Conservation (phyloP, 1,140 invertebrate species). For the Gonioctena quinquepunctata region DNA sequence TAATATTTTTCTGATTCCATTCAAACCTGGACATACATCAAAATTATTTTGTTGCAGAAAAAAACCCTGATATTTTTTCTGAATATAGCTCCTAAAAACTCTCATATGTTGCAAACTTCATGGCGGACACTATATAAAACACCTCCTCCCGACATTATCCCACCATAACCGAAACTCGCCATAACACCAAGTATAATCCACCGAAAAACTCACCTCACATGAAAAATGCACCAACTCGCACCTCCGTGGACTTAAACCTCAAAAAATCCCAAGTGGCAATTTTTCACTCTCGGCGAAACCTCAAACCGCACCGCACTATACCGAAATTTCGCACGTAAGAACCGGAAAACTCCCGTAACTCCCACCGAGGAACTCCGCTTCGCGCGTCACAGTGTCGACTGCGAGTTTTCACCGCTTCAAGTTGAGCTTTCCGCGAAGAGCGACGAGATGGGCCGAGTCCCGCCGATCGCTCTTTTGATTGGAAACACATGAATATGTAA, state of each 20-base stretch:
- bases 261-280: not conserved
- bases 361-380: not conserved
- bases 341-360: not conserved
- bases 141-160: too few relatives aligned
- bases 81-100: too few relatives aligned
- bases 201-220: not conserved
- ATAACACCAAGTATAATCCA: too few relatives aligned
- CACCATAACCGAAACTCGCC: too few relatives aligned
- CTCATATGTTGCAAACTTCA: too few relatives aligned
- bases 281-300: too few relatives aligned
- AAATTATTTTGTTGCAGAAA: too few relatives aligned
- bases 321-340: not conserved
- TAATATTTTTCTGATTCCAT: too few relatives aligned
- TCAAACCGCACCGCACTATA: not conserved
- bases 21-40: too few relatives aligned
- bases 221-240: not conserved
- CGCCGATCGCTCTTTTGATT: conserved; percentile 8
- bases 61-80: too few relatives aligned
- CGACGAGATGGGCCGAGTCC: not conserved
- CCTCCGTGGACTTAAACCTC: not conserved
- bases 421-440: not conserved
- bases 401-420: conserved; percentile 8
- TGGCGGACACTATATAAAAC: too few relatives aligned
- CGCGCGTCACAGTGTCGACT: not conserved
- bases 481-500: conserved; percentile 21